phyloP scores from a whole-genome alignment of 2,888 invertebrate genomes.

The Neelides folsomi region DNA sequence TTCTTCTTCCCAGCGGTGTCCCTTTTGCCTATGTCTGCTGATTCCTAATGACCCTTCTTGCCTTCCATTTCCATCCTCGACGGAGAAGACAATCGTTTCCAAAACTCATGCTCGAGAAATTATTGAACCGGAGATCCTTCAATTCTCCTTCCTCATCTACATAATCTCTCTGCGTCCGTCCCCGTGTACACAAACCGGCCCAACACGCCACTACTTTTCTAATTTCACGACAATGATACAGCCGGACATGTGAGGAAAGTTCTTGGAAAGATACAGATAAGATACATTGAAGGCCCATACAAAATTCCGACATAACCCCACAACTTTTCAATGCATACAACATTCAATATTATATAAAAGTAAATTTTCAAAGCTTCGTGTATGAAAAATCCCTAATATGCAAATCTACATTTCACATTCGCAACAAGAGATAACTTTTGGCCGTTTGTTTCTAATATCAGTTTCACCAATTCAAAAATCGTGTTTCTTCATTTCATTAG shows the following conservation, averaged over 20 bases:
- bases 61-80: slow-evolving; percentile 9
- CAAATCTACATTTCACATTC: too few relatives aligned
- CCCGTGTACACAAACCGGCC: slow-evolving; percentile 1
- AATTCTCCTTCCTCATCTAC: slow-evolving; percentile 10
- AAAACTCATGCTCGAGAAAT: slow-evolving; percentile 20
- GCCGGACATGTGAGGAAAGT: background rate
- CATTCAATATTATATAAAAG: too few relatives aligned
- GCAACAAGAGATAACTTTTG: too few relatives aligned
- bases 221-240: slow-evolving; percentile 5
- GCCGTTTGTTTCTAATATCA: slow-evolving; percentile 1
- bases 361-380: too few relatives aligned
- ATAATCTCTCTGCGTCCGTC: slow-evolving; percentile 6
- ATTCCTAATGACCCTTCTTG: slow-evolving; percentile 26
- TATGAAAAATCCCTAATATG: too few relatives aligned
- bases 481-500: too few relatives aligned
- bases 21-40: slow-evolving; percentile 27
- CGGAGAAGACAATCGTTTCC: slow-evolving; percentile 17
- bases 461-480: background rate
- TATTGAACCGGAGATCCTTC: slow-evolving; percentile 11
- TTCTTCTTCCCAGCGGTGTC: slow-evolving; percentile 24
- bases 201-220: background rate
- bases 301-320: too few relatives aligned
- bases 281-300: too few relatives aligned
- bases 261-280: too few relatives aligned
- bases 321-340: too few relatives aligned